Evolutionary conservation across 2,113 vertebrate genomes (phyloP), one percentile per base, ranked within the genome.

Genomic region (Oreochromis niloticus): DNA sequence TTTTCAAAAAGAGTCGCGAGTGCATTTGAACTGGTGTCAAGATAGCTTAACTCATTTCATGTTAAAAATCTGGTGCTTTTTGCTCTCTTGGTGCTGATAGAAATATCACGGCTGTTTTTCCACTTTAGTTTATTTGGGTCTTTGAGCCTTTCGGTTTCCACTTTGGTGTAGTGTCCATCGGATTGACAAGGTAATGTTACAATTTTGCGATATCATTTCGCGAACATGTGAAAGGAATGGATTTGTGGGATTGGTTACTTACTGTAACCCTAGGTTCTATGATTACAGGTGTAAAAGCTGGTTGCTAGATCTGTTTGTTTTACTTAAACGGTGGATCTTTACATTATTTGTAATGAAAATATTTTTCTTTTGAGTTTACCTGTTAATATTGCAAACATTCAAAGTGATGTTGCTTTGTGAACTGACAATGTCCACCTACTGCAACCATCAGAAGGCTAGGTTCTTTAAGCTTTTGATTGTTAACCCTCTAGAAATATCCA

Each of bases 11-110:
- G 48, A 85, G 34, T 61, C 75, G 34, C 7, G 32, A 46, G 46
- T 19, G 17, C 56, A 43, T 89, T 73, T 59, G 68, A 84, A 30
- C 14, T 81, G 48, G 39, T 80, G 61, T 80, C 43, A 24, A 52
- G 68, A 75, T 75, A 78, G 68, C 56, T 83, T 19, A 14, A 46
- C 46, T 66, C 13, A 27, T 59, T 22, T 13, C 30, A 48, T 50
- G 16, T 46, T 39, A 36, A 39, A 80, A 27, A 13, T 79, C 41
- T 56, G 10, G 6, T 81, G 14, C 6, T 39, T 19, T 73, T 83
- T 46, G 13, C 71, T 75, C 71, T 80, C 39, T 73, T 12, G 4
- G 24, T 36, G 73, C 39, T 52, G 52, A 22, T 34, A 55, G 39
- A 81, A 32, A 61, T 48, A 14, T 32, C 10, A 32, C 27, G 11